phyloP scores from a whole-genome alignment of 2,797 vertebrate species.

The Chelonia mydas region DNA sequence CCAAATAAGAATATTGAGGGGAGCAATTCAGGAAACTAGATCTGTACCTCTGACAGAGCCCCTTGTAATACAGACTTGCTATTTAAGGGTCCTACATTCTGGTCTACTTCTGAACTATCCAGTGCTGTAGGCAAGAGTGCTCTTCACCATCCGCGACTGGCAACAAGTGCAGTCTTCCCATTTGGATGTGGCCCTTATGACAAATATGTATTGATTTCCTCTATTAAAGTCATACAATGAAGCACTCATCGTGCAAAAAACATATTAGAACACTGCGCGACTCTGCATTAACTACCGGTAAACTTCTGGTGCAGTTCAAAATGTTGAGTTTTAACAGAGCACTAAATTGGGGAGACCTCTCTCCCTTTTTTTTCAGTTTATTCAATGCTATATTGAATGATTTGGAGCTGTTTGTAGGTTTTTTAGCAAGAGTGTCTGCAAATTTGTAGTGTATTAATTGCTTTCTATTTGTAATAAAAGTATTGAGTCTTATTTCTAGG shows the following conservation, averaged over 20 bases:
- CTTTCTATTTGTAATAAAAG: not conserved
- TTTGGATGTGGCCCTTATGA: not conserved
- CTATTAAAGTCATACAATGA: not conserved
- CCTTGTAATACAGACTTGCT: not conserved
- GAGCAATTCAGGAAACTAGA: not conserved
- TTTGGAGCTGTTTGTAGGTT: not conserved
- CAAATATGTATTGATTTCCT: not conserved
- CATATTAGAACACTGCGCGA: not conserved
- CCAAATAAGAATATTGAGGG: not conserved
- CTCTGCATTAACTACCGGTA: not conserved
- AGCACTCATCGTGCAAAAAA: not conserved
- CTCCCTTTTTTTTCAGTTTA: not conserved
- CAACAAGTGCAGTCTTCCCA: not conserved
- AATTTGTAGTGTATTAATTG: not conserved
- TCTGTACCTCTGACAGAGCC: not conserved
- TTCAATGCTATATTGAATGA: not conserved
- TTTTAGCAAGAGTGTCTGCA: not conserved
- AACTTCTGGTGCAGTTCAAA: not conserved
- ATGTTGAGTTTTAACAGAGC: not conserved
- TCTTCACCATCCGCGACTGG: not conserved
- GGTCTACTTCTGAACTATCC: not conserved
- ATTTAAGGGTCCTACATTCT: not conserved
- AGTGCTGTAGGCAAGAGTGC: not conserved
- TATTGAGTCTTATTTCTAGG: not conserved
- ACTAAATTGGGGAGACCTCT: not conserved